A percentile compares a stretch with the other conserved stretches of the same genome.
Evolutionary conservation across 2,888 invertebrate species (phyloP).

Genomic region (Heteromurus nitidus): DNA sequence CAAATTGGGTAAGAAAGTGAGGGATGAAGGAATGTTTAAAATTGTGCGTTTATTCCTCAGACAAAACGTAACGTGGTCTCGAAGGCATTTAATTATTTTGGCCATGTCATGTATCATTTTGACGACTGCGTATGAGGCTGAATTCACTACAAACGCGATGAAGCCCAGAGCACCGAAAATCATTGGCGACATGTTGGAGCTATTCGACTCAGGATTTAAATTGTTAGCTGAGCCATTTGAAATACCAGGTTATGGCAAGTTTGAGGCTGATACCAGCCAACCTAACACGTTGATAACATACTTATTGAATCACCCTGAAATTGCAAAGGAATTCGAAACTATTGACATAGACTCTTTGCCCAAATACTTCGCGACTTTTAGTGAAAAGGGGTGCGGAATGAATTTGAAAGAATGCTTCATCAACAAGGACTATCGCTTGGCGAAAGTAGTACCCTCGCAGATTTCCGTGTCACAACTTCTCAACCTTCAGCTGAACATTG

Average conservation of each 20-base stretch:
- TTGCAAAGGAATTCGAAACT: background rate
- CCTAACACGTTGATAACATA: background rate
- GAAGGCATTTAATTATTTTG: background rate
- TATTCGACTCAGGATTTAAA: background rate
- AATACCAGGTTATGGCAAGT: background rate
- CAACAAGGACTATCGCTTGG: background rate
- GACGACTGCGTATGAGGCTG: background rate
- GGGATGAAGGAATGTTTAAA: background rate
- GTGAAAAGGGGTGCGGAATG: background rate
- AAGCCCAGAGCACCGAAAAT: background rate
- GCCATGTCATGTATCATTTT: background rate
- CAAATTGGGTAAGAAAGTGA: background rate
- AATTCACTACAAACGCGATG: background rate
- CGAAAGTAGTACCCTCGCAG: background rate
- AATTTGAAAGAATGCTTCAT: background rate
- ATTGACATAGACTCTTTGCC: too few species aligned
- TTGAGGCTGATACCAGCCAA: background rate
- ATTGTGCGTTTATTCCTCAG: background rate
- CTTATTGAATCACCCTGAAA: background rate
- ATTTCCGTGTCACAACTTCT: background rate
- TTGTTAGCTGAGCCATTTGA: background rate
- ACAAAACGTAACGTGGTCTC: conserved; percentile 1
- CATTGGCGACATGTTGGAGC: background rate
- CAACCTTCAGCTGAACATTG: background rate
- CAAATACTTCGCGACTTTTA: background rate